Percentiles rank a stretch among this genome's conserved stretches.
Evolutionary conservation across 1,140 invertebrate species (phyloP).

Genomic region (Scylla paramamosain): DNA sequence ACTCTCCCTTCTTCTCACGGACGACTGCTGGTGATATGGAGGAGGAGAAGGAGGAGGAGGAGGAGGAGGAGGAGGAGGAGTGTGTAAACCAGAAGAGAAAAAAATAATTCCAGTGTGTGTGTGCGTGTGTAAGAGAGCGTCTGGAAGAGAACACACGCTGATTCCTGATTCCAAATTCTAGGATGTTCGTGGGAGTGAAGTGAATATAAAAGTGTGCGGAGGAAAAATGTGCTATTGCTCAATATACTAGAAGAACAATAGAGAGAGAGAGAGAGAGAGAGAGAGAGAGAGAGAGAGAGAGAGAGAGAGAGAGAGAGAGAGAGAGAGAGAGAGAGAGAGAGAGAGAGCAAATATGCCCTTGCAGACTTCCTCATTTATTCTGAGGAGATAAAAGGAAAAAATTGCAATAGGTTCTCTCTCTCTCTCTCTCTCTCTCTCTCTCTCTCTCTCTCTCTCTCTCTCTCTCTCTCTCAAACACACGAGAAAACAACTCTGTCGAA

Average conservation of each 20-base stretch:
- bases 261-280: background rate
- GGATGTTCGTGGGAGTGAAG: background rate
- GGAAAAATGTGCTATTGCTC: background rate
- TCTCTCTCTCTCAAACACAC: too few relatives aligned
- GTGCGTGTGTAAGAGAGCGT: background rate
- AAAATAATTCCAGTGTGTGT: background rate
- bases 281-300: slow-evolving; percentile 16
- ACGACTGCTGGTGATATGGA: background rate
- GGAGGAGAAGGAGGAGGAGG: background rate
- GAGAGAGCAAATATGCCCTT: background rate
- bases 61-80: background rate
- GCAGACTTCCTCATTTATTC: background rate
- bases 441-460: too few relatives aligned
- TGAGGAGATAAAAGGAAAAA: background rate
- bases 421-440: background rate
- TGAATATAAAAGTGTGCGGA: background rate
- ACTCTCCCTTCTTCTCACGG: background rate
- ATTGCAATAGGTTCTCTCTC: background rate
- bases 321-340: slow-evolving; percentile 21
- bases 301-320: slow-evolving; percentile 20
- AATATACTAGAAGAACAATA: background rate
- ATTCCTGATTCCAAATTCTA: background rate
- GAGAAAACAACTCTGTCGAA: background rate
- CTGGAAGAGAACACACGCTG: background rate
- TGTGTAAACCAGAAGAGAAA: background rate